Evolutionary conservation across 2,113 vertebrate genomes (phyloP).

Genomic region (Zosterops lateralis): DNA sequence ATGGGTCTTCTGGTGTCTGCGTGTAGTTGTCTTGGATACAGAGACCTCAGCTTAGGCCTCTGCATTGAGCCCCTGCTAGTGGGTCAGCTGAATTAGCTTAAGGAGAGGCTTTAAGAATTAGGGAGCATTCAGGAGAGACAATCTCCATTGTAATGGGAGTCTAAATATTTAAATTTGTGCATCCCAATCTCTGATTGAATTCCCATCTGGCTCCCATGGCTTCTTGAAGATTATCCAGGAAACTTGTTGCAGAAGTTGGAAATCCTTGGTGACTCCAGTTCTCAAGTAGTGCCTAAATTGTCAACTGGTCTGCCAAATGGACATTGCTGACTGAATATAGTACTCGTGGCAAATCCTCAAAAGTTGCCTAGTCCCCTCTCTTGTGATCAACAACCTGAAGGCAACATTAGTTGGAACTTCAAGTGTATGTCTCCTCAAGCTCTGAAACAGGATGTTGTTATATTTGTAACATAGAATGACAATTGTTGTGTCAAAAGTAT

Average conservation of each 20-base stretch:
- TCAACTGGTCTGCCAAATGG: background rate
- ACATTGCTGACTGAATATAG: background rate
- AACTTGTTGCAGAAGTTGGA: background rate
- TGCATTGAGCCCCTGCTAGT: background rate
- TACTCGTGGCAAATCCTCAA: background rate
- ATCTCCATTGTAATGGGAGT: background rate
- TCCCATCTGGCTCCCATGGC: background rate
- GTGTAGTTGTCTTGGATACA: background rate
- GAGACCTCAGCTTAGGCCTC: background rate
- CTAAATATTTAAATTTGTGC: background rate
- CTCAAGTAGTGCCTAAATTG: background rate
- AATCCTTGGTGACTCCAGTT: background rate
- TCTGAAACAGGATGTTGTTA: background rate
- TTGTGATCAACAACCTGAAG: background rate
- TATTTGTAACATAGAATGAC: background rate
- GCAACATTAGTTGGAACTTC: background rate
- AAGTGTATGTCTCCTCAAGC: background rate
- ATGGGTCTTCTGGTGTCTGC: background rate
- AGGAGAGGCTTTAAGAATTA: constrained; percentile 17
- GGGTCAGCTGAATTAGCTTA: constrained; percentile 15
- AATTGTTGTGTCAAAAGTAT: background rate
- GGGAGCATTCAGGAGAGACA: background rate
- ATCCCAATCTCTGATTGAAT: background rate
- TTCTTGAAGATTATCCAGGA: background rate
- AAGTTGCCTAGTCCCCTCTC: background rate